Conservation (phyloP, 1,140 invertebrate genomes). For the Delia radicum region DNA sequence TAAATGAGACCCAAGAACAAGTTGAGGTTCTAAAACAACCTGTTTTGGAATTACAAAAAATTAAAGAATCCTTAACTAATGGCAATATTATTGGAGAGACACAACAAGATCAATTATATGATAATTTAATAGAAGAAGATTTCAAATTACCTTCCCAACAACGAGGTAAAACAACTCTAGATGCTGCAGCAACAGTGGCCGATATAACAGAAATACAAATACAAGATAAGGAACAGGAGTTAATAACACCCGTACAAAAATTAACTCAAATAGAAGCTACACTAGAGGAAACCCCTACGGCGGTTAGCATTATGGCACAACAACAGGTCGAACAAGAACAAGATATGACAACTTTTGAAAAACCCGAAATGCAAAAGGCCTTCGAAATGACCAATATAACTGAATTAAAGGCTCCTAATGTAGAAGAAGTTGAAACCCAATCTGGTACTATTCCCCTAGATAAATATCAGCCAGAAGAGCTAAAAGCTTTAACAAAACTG, state of each 20-base stretch:
- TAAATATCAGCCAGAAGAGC: neutral
- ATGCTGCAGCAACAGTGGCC: constrained; percentile 14
- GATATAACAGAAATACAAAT: constrained; percentile 26
- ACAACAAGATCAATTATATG: neutral
- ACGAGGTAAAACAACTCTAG: neutral
- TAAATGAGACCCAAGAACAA: neutral
- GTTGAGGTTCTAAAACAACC: neutral
- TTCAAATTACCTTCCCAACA: neutral
- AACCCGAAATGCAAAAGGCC: constrained; percentile 16
- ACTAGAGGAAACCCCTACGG: constrained; percentile 35
- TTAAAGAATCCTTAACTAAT: neutral
- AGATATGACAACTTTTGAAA: constrained; percentile 24
- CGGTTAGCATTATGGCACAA: constrained; percentile 35
- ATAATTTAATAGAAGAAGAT: neutral
- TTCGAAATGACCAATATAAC: neutral
- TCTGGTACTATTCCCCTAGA: neutral
- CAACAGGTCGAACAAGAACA: constrained; percentile 35
- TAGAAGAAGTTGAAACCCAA: neutral
- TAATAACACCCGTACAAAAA: constrained; percentile 28
- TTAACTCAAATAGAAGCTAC: constrained; percentile 30
- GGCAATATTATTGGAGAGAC: neutral
- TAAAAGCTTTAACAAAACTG: neutral
- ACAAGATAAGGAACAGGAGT: constrained; percentile 31
- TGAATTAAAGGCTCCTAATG: constrained; percentile 7
- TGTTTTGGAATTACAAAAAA: neutral